A percentile compares a stretch with the other conserved stretches of the same genome.
These are phyloP conservation scores for Streptopelia turtur DNA, from an alignment of 2,797 vertebrate species.

Conservation along the genomic window DNA sequence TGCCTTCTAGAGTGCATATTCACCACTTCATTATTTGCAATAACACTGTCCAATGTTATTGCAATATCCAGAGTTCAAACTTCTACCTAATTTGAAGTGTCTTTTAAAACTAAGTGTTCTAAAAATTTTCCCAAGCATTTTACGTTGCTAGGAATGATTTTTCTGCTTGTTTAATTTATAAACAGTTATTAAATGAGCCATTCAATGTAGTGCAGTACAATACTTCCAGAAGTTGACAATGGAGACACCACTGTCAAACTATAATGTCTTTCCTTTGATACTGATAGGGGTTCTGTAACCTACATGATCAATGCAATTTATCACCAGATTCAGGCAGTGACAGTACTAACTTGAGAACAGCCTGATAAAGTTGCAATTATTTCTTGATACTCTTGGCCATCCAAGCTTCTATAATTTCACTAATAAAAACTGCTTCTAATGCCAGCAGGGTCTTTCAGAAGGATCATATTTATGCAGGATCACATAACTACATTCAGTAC, in stretches of 20 bases:
- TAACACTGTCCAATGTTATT: not conserved
- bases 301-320: slow-evolving; percentile 66
- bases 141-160: slow-evolving; percentile 38
- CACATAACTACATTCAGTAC: not conserved
- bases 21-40: not conserved
- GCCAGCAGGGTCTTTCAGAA: not conserved
- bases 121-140: slow-evolving; percentile 43
- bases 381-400: slow-evolving; percentile 30
- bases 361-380: slow-evolving; percentile 53
- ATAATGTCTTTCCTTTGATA: slow-evolving; percentile 70
- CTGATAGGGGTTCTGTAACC: slow-evolving; percentile 68
- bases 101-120: not conserved
- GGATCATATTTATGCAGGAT: not conserved
- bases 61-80: not conserved
- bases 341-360: slow-evolving; percentile 52
- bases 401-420: slow-evolving; percentile 32
- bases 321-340: slow-evolving; percentile 57
- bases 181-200: slow-evolving; percentile 64
- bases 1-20: not conserved
- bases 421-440: slow-evolving; percentile 7
- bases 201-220: slow-evolving; percentile 18
- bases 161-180: slow-evolving; percentile 66
- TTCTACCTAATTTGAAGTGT: not conserved
- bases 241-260: slow-evolving; percentile 60
- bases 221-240: slow-evolving; percentile 62